Evolutionary conservation across 2,888 invertebrate species (phyloP), one percentile per base, ranked within the genome.

Genomic region (Heliothis peltigera): DNA sequence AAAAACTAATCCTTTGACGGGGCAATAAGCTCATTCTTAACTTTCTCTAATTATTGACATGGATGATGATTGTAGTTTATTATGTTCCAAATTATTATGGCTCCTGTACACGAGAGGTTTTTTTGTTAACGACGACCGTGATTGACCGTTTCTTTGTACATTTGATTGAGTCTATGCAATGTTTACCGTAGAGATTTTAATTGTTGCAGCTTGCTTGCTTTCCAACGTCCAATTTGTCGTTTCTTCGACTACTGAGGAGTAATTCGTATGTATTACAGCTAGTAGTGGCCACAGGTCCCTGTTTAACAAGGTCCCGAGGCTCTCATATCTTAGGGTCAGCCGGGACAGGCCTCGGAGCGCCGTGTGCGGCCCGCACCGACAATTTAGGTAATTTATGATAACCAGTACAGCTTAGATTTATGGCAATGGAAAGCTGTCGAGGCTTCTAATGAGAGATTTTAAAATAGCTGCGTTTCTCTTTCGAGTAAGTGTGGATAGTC

Each of bases 311-410:
- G 25, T 61, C 76, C 70, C 58, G 21, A 19, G 73, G 67, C 56
- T 28, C 47, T 28, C 70, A 76, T 76, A 74, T 67, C 66, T 68
- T 60, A 75, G 70, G 64, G 66, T 55, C 68, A 35, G 58, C 51
- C 57, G 48, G 61, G 61, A 64, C 61, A 76, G 68, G 80, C 72
- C 81, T 66, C 54, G 53, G 58, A 75, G 71, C 82, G 58, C 60
- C 48, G 66, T 79, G 84, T 81, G 83, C 66, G 84, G 84, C 75
- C 75, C 53, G 67, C 68, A 39, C 67, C 68, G 69, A 82, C 77
- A 73, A 84, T 83, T 85, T 84, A 81, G 70, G 78, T 84, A 80
- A 84, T 84, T 84, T 85, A 81, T 81, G 73, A 52, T 77, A 61
- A 76, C 67, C 65, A 74, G 60, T 67, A 69, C 42, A 47, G 35